Conservation (phyloP, 2,113 vertebrate species). For the Sinocyclocheilus grahami region DNA sequence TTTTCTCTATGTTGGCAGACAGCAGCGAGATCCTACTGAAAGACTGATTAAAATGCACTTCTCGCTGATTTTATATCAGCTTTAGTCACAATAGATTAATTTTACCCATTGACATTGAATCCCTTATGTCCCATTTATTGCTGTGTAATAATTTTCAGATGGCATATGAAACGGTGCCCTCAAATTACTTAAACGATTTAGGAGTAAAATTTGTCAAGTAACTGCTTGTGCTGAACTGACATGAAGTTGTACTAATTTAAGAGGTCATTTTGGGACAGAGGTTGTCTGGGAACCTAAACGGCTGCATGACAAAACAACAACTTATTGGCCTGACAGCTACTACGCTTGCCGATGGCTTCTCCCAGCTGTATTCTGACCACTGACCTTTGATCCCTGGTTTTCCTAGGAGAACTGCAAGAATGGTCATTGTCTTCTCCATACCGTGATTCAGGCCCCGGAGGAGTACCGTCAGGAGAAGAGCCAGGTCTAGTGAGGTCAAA, state of each 20-base stretch:
- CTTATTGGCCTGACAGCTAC: not conserved
- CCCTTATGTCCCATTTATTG: slow-evolving; percentile 29
- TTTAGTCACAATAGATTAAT: slow-evolving; percentile 39
- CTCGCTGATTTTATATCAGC: slow-evolving; percentile 28
- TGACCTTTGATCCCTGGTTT: not conserved
- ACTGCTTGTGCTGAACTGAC: slow-evolving; percentile 8
- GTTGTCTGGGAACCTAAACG: not conserved
- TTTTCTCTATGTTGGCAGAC: not conserved
- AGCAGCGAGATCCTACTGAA: slow-evolving; percentile 18
- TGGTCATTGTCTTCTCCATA: not conserved
- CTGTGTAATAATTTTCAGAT: slow-evolving; percentile 21
- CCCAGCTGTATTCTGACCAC: slow-evolving; percentile 6
- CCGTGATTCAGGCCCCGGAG: not conserved
- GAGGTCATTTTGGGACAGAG: slow-evolving; percentile 13
- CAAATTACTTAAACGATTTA: slow-evolving; percentile 35
- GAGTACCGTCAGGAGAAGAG: not conserved
- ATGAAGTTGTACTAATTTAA: not conserved
- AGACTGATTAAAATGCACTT: slow-evolving; percentile 3
- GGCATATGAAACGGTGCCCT: slow-evolving; percentile 3
- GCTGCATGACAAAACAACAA: not conserved
- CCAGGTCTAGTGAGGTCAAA: not conserved
- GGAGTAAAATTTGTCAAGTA: not conserved
- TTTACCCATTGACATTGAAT: slow-evolving; percentile 38
- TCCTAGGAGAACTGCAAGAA: not conserved
- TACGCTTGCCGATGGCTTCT: not conserved